phyloP scores from a whole-genome alignment of 2,888 invertebrate species.

The Aleiodes alternator region DNA sequence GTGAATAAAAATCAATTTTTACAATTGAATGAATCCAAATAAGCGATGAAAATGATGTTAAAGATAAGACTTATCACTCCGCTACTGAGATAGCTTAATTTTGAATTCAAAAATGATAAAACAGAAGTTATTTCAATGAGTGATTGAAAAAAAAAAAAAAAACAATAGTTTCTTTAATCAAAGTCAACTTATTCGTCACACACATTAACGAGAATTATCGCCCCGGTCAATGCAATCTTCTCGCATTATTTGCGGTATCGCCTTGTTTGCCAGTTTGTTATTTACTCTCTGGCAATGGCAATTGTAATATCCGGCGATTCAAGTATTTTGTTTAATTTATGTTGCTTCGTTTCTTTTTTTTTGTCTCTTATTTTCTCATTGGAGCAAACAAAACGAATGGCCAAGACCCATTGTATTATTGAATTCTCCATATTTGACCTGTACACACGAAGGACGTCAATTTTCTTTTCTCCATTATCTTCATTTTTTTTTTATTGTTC shows the following conservation, averaged over 20 bases:
- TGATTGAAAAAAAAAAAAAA: neutral
- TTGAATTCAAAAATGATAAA: no score
- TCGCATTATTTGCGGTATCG: slow-evolving; percentile 63
- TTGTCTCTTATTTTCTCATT: neutral
- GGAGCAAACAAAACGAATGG: slow-evolving; percentile 9
- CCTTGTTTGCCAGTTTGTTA: slow-evolving; percentile 70
- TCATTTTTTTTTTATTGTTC: slow-evolving; percentile 14
- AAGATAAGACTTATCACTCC: no score
- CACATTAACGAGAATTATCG: slow-evolving; percentile 32
- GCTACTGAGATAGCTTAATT: no score
- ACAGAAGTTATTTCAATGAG: no score
- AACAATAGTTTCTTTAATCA: slow-evolving; percentile 66
- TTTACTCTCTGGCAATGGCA: slow-evolving; percentile 60
- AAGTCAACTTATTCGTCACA: slow-evolving; percentile 32
- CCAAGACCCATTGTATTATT: slow-evolving; percentile 15
- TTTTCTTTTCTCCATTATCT: slow-evolving; percentile 10
- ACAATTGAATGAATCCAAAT: neutral
- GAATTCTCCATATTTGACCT: slow-evolving; percentile 23
- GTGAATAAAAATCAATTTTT: neutral
- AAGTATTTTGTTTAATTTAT: slow-evolving; percentile 37
- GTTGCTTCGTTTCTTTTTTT: neutral
- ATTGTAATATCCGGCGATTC: slow-evolving; percentile 49
- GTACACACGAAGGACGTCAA: slow-evolving; percentile 14
- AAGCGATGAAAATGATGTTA: neutral
- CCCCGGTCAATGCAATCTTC: slow-evolving; percentile 68